Conservation (phyloP, 1,140 invertebrate genomes). For the Palaemon carinicauda region DNA sequence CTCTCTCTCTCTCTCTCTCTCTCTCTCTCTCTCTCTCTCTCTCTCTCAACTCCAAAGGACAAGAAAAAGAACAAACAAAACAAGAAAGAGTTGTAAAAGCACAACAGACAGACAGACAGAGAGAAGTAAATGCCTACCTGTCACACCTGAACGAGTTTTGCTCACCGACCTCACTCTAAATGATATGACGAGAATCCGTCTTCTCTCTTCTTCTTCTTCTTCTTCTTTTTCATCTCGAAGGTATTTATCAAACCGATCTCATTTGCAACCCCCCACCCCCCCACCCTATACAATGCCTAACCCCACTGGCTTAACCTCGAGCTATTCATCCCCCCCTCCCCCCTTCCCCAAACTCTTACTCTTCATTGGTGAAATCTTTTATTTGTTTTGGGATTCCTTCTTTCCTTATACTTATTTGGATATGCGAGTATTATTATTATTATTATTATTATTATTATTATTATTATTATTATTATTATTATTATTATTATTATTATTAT, state of each 20-base stretch:
- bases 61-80: not conserved
- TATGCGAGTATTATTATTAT: no score
- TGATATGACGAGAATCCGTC: constrained; percentile 17
- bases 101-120: not conserved
- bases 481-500: no score
- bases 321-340: not conserved
- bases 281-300: not conserved
- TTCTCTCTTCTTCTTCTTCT: no score
- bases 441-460: no score
- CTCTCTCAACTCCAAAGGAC: not conserved
- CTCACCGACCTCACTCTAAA: not conserved
- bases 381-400: not conserved
- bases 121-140: constrained; percentile 25
- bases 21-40: no score
- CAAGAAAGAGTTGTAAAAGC: not conserved
- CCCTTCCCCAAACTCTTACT: not conserved
- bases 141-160: not conserved
- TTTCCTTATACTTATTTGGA: no score
- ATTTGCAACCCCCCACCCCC: constrained; percentile 39
- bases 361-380: not conserved
- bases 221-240: not conserved
- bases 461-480: no score
- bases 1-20: no score
- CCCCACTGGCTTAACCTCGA: not conserved
- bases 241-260: constrained; percentile 48